phyloP scores from a whole-genome alignment of 2,113 vertebrate species.

The Pagrus major region DNA sequence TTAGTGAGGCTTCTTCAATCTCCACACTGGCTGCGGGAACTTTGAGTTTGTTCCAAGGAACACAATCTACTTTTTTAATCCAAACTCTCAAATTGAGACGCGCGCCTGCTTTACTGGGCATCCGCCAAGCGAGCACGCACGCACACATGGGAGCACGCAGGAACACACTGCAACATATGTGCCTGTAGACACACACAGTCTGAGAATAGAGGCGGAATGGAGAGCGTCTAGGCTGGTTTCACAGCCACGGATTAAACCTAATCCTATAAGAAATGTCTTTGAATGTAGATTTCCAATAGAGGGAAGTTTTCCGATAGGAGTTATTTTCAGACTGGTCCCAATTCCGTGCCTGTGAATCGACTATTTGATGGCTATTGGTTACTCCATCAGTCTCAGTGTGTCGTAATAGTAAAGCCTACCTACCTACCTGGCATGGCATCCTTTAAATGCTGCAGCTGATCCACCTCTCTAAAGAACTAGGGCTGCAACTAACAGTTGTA shows the following conservation, averaged over 20 bases:
- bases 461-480: too few species aligned
- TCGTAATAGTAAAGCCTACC: neutral
- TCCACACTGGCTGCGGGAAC: slow-evolving; percentile 27
- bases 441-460: neutral
- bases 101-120: slow-evolving; percentile 2
- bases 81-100: slow-evolving; percentile 45
- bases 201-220: slow-evolving; percentile 55
- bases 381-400: neutral
- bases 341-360: slow-evolving; percentile 17
- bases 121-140: slow-evolving; percentile 22
- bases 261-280: slow-evolving; percentile 72
- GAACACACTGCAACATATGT: neutral
- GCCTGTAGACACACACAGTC: slow-evolving; percentile 20
- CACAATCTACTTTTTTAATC: slow-evolving; percentile 53
- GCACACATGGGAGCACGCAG: neutral
- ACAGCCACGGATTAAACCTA: slow-evolving; percentile 71
- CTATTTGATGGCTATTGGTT: slow-evolving; percentile 20
- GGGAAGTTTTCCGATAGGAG: slow-evolving; percentile 16
- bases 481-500: too few species aligned
- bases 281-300: slow-evolving; percentile 67
- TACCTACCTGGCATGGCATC: neutral
- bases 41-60: slow-evolving; percentile 60
- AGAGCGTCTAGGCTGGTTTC: slow-evolving; percentile 61
- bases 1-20: slow-evolving; percentile 48
- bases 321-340: slow-evolving; percentile 38